Evolutionary conservation across 2,888 invertebrate species (phyloP).

Genomic region (Drosophila sordidula): DNA sequence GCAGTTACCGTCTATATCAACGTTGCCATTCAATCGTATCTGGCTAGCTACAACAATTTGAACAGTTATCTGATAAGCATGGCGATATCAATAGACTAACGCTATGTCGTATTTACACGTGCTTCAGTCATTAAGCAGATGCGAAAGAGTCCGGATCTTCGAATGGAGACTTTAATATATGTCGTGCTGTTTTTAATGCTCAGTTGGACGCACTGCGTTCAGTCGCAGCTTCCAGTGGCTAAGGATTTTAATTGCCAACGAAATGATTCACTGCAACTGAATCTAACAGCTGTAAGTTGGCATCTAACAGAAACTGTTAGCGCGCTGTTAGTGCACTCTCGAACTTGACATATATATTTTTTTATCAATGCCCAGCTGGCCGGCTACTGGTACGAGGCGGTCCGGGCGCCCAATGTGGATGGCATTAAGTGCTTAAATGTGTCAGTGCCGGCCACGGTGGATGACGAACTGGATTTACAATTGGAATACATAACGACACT

Average conservation of each 20-base stretch:
- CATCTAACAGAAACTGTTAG: background rate
- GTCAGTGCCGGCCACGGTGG: slow-evolving; percentile 24
- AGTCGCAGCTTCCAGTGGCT: slow-evolving; percentile 7
- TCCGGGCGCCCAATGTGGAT: slow-evolving; percentile 41
- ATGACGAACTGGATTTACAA: slow-evolving; percentile 30
- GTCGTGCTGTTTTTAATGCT: slow-evolving; percentile 6
- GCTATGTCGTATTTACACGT: background rate
- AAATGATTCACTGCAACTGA: background rate
- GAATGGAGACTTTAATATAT: slow-evolving; percentile 4
- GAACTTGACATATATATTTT: background rate
- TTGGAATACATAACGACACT: slow-evolving; percentile 60
- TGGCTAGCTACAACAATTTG: background rate
- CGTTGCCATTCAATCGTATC: background rate
- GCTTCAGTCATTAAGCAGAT: slow-evolving; percentile 3
- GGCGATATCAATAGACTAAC: background rate
- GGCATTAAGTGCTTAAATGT: slow-evolving; percentile 51
- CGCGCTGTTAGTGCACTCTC: background rate
- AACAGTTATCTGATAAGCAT: slow-evolving; percentile 16
- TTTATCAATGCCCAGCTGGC: slow-evolving; percentile 31
- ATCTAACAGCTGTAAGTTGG: slow-evolving; percentile 15
- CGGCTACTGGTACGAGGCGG: slow-evolving; percentile 61
- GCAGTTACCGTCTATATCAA: background rate
- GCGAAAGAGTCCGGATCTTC: slow-evolving; percentile 1
- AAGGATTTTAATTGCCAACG: background rate
- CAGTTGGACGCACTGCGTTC: slow-evolving; percentile 9